Base-by-base conservation (phyloP, 2,888 invertebrate genomes). In the Serripes groenlandicus region DNA sequence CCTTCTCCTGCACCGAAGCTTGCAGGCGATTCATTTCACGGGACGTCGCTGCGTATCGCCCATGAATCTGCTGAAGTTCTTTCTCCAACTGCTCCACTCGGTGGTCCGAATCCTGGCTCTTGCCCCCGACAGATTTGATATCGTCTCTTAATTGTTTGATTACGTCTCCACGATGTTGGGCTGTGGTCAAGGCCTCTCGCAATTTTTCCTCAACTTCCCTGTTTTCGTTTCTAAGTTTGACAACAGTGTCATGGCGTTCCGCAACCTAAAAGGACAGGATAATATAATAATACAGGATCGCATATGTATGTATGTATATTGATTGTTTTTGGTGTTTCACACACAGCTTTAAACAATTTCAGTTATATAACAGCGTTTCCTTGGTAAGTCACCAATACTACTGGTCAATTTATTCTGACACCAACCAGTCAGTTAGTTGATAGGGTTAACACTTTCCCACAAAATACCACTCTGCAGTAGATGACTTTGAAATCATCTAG, bases 61-160 rank as follows among this genome's bases (percentile, higher is more conserved):
- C 89, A 66, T 91, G 90, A n/a, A 89, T 49, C 75, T 90, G 88
- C 37, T 91, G 90, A 1, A 90, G 79, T 66, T 93, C 93, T 56
- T 90, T 89, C 32, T 92, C 91, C 75, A 87, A 52, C 56, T 91
- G 89, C 32, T 92, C 92, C 54, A 91, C 78, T 68, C 88, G 90
- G 21, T 85, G 81, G 74, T 92, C 91, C n/a, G 72, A 69, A 30
- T 92, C 91, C 42, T 87, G 87, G 26, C 81, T 75, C 92, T 90
- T 91, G 11, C 69, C 75, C 35, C 84, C 86, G 5, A 89, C 85
- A 32, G 86, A 81, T 84, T 93, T 93, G 34, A 93, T 69, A 69
- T 94, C 93, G 9, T 93, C 93, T 56, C 92, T 81, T 56, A 93
- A 87, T 74, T 93, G 93, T 78, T 90, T 91, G 72, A 92, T 90